A percentile compares a stretch with the other conserved stretches of the same genome.
Conservation (phyloP, 2,888 invertebrate genomes). For the Aporophyla lueneburgensis region DNA sequence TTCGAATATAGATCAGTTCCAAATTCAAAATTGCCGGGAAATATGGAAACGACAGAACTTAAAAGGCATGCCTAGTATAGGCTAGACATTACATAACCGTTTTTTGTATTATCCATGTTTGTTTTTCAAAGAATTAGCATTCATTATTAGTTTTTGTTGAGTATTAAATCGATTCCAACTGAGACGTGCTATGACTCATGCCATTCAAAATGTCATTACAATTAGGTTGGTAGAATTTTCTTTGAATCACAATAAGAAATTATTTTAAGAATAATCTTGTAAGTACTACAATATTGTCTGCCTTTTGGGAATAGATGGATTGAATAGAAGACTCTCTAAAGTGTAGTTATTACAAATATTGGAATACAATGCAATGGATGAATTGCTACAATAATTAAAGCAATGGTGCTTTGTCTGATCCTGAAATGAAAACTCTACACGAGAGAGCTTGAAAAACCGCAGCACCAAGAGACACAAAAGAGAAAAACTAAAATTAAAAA, state of each 20-base stretch:
- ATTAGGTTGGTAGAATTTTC: constrained; percentile 13
- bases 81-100: constrained; percentile 18
- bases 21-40: too few relatives aligned
- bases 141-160: constrained; percentile 45
- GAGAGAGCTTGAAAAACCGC: neutral
- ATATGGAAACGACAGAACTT: too few relatives aligned
- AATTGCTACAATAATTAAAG: neutral
- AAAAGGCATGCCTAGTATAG: too few relatives aligned
- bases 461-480: constrained; percentile 11
- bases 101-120: constrained; percentile 33
- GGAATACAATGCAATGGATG: neutral
- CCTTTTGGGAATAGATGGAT: neutral
- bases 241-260: constrained; percentile 17
- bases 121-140: constrained; percentile 36
- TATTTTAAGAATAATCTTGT: neutral
- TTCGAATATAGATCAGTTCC: too few relatives aligned
- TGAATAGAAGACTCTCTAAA: neutral
- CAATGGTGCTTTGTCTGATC: neutral
- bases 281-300: neutral
- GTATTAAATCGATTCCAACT: constrained; percentile 46
- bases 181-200: constrained; percentile 49
- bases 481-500: constrained; percentile 21
- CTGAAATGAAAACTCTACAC: constrained; percentile 8
- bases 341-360: neutral
- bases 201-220: constrained; percentile 45